Conservation (phyloP, 2,888 invertebrate species). For the Steinernema hermaphroditum region DNA sequence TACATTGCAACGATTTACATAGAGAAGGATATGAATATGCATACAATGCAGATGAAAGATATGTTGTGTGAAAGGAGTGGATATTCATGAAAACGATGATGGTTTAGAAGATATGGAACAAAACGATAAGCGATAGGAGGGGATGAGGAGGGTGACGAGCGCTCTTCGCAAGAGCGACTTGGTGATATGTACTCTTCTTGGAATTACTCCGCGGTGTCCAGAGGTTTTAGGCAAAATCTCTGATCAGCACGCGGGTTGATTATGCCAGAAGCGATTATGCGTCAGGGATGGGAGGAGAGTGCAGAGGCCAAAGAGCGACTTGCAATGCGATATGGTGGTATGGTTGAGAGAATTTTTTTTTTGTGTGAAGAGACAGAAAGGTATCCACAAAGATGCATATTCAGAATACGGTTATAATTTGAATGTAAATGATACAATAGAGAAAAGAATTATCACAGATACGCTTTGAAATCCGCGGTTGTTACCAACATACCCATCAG, state of each 20-base stretch:
- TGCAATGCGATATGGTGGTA: neutral
- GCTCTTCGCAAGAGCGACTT: neutral
- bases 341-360: neutral
- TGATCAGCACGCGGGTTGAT: neutral
- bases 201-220: neutral
- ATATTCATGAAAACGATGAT: neutral
- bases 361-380: neutral
- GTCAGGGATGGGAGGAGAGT: neutral
- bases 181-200: slow-evolving; percentile 21
- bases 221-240: neutral
- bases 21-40: neutral
- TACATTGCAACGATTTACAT: neutral
- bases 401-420: neutral
- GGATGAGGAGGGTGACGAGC: neutral
- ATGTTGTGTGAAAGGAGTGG: neutral
- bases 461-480: slow-evolving; percentile 18
- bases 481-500: neutral
- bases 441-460: slow-evolving; percentile 19
- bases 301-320: neutral
- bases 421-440: neutral
- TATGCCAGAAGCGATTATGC: slow-evolving; percentile 1
- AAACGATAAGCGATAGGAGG: neutral
- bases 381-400: neutral
- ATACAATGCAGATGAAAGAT: neutral
- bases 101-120: neutral